These are phyloP conservation scores for Anoplolepis gracilipes DNA, from an alignment of 1,140 invertebrate genomes.

Conservation along the genomic window DNA sequence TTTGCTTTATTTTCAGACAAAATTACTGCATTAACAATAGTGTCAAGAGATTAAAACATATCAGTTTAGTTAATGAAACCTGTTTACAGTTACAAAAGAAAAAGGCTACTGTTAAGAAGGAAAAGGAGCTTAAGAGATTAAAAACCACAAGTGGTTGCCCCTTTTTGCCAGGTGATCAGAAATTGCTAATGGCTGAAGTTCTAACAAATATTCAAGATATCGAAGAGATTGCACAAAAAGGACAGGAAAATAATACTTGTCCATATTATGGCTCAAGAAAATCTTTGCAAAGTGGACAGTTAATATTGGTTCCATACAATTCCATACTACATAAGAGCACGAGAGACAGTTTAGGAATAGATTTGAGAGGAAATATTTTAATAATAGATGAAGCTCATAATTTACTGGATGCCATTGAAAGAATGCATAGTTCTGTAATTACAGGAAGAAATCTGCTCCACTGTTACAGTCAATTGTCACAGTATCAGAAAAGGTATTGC, in stretches of 20 bases:
- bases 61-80: slow-evolving; percentile 96
- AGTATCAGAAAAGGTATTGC: slow-evolving; percentile 90
- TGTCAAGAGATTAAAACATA: slow-evolving; percentile 91
- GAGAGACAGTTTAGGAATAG: slow-evolving; percentile 89
- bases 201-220: slow-evolving; percentile 93
- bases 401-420: slow-evolving; percentile 95
- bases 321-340: slow-evolving; percentile 95
- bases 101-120: slow-evolving; percentile 88
- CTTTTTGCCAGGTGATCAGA: slow-evolving; percentile 88
- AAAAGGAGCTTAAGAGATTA: slow-evolving; percentile 88
- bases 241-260: slow-evolving; percentile 92
- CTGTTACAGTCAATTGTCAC: slow-evolving; percentile 90
- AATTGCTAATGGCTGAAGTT: slow-evolving; percentile 88
- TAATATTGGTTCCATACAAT: slow-evolving; percentile 95
- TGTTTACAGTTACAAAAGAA: slow-evolving; percentile 95
- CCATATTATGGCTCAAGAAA: slow-evolving; percentile 95
- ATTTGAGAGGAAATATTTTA: slow-evolving; percentile 93
- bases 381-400: slow-evolving; percentile 99
- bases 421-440: slow-evolving; percentile 93
- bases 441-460: slow-evolving; percentile 89
- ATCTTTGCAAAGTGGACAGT: slow-evolving; percentile 92
- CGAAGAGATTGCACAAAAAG: slow-evolving; percentile 93
- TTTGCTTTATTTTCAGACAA: slow-evolving; percentile 86
- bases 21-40: slow-evolving; percentile 96
- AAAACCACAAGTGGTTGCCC: slow-evolving; percentile 88